Base-by-base conservation (phyloP, 2,797 vertebrate genomes). In the Cirrhinus mrigala region DNA sequence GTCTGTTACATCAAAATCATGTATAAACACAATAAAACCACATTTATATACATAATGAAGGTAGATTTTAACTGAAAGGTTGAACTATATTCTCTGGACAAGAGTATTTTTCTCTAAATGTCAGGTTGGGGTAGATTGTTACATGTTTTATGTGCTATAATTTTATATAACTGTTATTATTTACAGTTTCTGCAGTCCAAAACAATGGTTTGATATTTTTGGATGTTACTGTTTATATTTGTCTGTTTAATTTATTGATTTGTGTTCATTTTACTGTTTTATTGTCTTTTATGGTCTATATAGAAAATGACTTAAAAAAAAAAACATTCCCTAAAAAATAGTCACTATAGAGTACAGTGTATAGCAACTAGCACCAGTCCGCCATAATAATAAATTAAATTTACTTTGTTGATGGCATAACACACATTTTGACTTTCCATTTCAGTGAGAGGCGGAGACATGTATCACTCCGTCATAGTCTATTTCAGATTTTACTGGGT, bases 401-500 rank as follows among this genome's bases (percentile, higher is more conserved):
- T 76, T 58, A 40, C 29, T 77, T 56, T 58, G 29, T 40, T 6
- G 29, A 77, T 58, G 33, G 74, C 14, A 6, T 40, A 33, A 54
- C 22, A 33, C 68, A 46, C 33, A 50, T 22, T 60, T 81, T 81
- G 79, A 71, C 50, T 40, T 73, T 73, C n/a, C n/a, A 71, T 71
- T 81, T n/a, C 16, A 85, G 22, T 66, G 58, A 37, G n/a, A 20
- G n/a, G 77, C 22, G 11, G 18, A 69, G 70, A 46, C 11, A 58
- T 18, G 78, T n/a, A 73, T 68, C 48, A 54, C 46, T 24, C 27
- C 3, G 69, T 54, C 29, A 16, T 4, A 46, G 27, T 88, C 87
- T 90, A 90, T 90, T 90, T 92, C 81, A 81, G 80, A 83, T 84
- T 89, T 87, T 82, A 87, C 86, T 48, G 40, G 71, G 46, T 37